A percentile compares a stretch with the other conserved stretches of the same genome.
phyloP scores from a whole-genome alignment of 2,888 invertebrate genomes.

The Athetis lepigone region DNA sequence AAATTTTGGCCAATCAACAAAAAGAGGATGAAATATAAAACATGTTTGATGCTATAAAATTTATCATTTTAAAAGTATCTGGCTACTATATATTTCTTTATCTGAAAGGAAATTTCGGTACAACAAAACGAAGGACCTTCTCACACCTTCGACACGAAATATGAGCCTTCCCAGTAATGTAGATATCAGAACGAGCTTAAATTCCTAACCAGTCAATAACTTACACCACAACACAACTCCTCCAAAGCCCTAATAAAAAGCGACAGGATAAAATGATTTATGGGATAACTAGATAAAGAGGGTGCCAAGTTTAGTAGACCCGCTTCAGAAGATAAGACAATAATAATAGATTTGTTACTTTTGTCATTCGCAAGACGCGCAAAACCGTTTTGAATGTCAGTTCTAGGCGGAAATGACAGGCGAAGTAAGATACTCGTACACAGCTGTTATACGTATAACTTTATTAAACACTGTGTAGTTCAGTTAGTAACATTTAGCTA shows the following conservation, averaged over 20 bases:
- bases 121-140: not conserved
- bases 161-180: too few species aligned
- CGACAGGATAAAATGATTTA: conserved; percentile 87
- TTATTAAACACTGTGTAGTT: too few species aligned
- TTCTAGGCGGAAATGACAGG: conserved; percentile 40
- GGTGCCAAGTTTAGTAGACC: conserved; percentile 79
- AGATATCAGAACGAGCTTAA: not conserved
- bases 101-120: too few species aligned
- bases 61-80: too few species aligned
- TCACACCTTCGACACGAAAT: not conserved
- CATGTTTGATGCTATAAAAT: too few species aligned
- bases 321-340: conserved; percentile 77
- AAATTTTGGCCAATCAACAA: too few species aligned
- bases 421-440: conserved; percentile 20
- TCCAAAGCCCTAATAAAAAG: conserved; percentile 83
- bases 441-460: too few species aligned
- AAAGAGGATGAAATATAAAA: too few species aligned
- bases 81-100: too few species aligned
- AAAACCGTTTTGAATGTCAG: conserved; percentile 56
- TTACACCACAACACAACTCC: conserved; percentile 66
- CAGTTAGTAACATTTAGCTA: too few species aligned
- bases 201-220: conserved; percentile 33
- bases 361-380: conserved; percentile 64
- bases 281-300: conserved; percentile 84
- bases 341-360: conserved; percentile 84